These are phyloP conservation scores for Leucozona laternaria DNA, from an alignment of 2,888 invertebrate species.

Conservation along the genomic window DNA sequence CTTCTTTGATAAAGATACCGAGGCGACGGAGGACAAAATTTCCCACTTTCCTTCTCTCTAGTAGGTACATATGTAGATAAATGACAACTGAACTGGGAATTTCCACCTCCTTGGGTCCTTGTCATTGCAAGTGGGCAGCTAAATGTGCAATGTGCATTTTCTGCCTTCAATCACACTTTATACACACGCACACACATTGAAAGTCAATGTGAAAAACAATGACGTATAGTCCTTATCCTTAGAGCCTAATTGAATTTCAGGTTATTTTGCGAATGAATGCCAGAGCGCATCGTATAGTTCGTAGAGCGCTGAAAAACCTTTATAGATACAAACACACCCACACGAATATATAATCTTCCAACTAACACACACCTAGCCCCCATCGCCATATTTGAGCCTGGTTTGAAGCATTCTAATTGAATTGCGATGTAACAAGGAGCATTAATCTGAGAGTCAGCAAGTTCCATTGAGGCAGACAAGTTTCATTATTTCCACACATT, in stretches of 20 bases:
- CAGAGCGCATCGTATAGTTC: not conserved
- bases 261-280: conserved; percentile 39
- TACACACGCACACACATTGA: not conserved
- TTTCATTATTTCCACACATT: conserved; percentile 72
- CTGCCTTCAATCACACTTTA: conserved; percentile 23
- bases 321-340: not conserved
- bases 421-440: conserved; percentile 72
- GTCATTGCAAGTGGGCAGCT: conserved; percentile 49
- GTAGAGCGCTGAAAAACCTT: not conserved
- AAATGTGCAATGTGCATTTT: conserved; percentile 61
- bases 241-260: conserved; percentile 63
- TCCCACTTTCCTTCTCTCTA: conserved; percentile 12
- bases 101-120: not conserved
- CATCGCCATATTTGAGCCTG: not conserved
- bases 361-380: not conserved
- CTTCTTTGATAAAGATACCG: conserved; percentile 44
- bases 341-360: not conserved
- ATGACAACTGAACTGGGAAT: not conserved
- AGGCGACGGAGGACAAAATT: not conserved
- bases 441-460: conserved; percentile 70
- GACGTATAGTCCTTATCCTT: conserved; percentile 46
- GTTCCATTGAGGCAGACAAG: conserved; percentile 65
- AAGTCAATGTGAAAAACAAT: conserved; percentile 50
- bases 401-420: conserved; percentile 69
- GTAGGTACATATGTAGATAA: too few species aligned